phyloP scores from a whole-genome alignment of 64 coral and sea anemone genomes.

The Platygyra sinensis region DNA sequence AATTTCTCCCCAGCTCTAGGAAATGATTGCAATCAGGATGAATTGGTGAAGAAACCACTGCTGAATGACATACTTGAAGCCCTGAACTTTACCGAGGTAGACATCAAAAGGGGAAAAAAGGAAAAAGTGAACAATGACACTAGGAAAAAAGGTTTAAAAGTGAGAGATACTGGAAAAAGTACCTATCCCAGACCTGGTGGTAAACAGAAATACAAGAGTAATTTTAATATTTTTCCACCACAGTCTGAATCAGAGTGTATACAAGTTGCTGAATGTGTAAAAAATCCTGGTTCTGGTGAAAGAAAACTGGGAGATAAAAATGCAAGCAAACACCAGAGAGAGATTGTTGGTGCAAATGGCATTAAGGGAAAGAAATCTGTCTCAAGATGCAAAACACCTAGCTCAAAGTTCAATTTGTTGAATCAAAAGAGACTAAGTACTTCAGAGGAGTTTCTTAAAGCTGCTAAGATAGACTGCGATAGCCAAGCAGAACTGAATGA shows the following conservation, averaged over 20 bases:
- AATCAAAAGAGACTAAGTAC: not conserved
- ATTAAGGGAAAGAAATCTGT: not conserved
- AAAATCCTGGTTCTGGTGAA: not conserved
- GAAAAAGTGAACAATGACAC: not conserved
- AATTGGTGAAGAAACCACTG: constrained; percentile 75
- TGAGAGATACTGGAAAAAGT: not conserved
- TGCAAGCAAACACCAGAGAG: not conserved
- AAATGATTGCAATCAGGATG: constrained; percentile 75
- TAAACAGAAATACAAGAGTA: not conserved
- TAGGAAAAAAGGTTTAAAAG: constrained; percentile 1
- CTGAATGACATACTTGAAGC: constrained; percentile 79
- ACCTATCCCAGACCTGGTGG: not conserved
- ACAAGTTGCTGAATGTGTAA: not conserved
- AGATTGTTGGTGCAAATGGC: not conserved
- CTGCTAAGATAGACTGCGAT: not conserved
- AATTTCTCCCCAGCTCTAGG: constrained; percentile 91
- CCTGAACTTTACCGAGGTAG: constrained; percentile 65
- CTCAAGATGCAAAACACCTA: not conserved
- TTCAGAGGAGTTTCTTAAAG: constrained; percentile 24
- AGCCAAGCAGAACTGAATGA: not conserved
- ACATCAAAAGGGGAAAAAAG: constrained; percentile 37
- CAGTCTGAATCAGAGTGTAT: not conserved
- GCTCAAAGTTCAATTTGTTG: not conserved
- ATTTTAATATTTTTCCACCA: not conserved
- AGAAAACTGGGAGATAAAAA: not conserved